Base-by-base conservation (phyloP, 2,888 invertebrate genomes). In the Drosophila austrosaltans region DNA sequence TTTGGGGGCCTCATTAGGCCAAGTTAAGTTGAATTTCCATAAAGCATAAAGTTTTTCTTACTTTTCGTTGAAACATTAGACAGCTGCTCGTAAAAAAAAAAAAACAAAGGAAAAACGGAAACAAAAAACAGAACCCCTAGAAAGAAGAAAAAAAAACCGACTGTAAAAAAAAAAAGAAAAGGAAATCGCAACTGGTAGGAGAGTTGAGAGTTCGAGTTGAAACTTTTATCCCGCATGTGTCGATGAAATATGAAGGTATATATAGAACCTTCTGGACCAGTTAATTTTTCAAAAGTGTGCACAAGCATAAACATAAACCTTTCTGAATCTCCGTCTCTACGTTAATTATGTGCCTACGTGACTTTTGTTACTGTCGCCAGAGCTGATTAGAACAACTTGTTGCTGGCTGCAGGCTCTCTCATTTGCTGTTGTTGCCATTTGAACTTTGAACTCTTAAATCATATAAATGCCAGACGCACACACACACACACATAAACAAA, bases 11-110 rank as follows among this genome's bases (percentile, higher is more conserved):
- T 82, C 85, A 82, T 87, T 89, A 89, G 87, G 60, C 75, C 67
- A 83, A 74, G 86, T 73, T 81, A 81, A 78, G 89, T 85, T 88
- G 81, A 89, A 89, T 85, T 87, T 83, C 79, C 87, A 85, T 89
- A 89, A 85, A 77, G 66, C 87, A 83, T 82, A 76, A 87, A 76
- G 76, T 77, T 78, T 78, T 40, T 36, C 30, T 48, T 63, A 48
- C 48, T 42, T 63, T 61, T 56, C 58, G 69, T 57, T 66, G 36
- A 32, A 68, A 69, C 75, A 74, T 78, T 78, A 80, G 80, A 78
- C 82, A 85, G 86, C 77, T 77, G 82, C 64, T 87, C 86, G 70
- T 78, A 89, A 81, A 72, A 39, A 30, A n/a, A 42, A 59, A 44
- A 63, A 77, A 59, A 36, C 28, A 28, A 28, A 28, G 4, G 28